A percentile compares a stretch with the other conserved stretches of the same genome.
Evolutionary conservation across 2,888 invertebrate genomes (phyloP).

Genomic region (Lasioglossum villosulum): DNA sequence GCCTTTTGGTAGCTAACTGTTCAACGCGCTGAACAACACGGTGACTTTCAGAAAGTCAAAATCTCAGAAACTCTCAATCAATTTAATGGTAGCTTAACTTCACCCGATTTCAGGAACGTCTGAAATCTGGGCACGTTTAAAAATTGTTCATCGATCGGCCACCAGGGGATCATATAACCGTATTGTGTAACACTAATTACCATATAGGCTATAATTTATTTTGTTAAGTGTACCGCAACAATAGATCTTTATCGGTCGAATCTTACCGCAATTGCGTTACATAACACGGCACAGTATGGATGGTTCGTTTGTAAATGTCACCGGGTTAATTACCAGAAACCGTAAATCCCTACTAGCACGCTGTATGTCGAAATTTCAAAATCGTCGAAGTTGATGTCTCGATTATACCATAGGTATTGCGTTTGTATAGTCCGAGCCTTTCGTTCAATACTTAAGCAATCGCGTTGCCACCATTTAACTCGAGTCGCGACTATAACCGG

Average conservation of each 20-base stretch:
- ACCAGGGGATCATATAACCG: not conserved
- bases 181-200: not conserved
- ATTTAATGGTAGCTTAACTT: too few species aligned
- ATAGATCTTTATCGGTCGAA: constrained; percentile 17
- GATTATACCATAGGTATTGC: too few species aligned
- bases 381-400: not conserved
- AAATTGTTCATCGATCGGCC: not conserved
- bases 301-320: constrained; percentile 8
- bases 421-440: too few species aligned
- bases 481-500: not conserved
- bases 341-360: not conserved
- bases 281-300: constrained; percentile 29
- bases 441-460: not conserved
- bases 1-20: not conserved
- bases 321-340: not conserved
- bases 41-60: not conserved
- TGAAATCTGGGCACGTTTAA: not conserved
- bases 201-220: constrained; percentile 10
- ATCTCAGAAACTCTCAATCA: not conserved
- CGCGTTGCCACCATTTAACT: not conserved
- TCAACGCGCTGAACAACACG: not conserved
- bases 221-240: not conserved
- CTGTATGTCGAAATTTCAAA: not conserved
- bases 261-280: constrained; percentile 46
- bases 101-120: not conserved